These are phyloP conservation scores for Aspidoscelis tigris DNA, from an alignment of 2,113 vertebrate species.

Conservation along the genomic window DNA sequence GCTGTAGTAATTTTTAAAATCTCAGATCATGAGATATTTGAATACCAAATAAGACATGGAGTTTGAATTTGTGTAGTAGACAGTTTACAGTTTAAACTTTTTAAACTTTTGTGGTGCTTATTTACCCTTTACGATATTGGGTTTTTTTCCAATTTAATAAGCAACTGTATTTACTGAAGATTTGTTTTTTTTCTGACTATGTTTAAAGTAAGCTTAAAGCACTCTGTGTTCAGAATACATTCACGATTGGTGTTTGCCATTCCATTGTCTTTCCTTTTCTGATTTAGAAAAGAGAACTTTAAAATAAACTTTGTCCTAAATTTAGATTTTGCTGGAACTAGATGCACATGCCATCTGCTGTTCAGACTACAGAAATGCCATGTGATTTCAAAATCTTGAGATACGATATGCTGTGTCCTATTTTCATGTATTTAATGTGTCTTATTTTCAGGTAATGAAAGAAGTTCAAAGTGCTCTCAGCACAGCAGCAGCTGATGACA, in stretches of 20 bases:
- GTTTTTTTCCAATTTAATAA: background rate
- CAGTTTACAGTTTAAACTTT: background rate
- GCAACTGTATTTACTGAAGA: background rate
- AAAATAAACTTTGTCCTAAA: conserved; percentile 33
- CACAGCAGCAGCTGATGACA: conserved; percentile 95
- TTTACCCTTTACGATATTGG: background rate
- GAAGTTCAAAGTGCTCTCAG: conserved; percentile 97
- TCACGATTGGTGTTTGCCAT: background rate
- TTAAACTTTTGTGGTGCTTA: background rate
- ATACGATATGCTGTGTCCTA: conserved; percentile 10
- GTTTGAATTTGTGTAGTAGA: background rate
- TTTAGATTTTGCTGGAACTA: conserved; percentile 53
- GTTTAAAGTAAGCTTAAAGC: background rate
- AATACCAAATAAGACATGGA: background rate
- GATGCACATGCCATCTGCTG: conserved; percentile 78
- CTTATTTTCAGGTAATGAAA: conserved; percentile 91
- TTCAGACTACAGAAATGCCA: conserved; percentile 67
- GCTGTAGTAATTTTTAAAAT: background rate
- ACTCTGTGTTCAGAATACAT: background rate
- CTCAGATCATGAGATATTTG: background rate
- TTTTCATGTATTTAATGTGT: conserved; percentile 31
- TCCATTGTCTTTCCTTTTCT: background rate
- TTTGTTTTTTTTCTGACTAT: background rate
- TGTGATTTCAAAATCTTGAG: conserved; percentile 20
- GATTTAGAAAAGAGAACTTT: background rate